Conservation (phyloP, 2,888 invertebrate species). For the Apeira syringaria region DNA sequence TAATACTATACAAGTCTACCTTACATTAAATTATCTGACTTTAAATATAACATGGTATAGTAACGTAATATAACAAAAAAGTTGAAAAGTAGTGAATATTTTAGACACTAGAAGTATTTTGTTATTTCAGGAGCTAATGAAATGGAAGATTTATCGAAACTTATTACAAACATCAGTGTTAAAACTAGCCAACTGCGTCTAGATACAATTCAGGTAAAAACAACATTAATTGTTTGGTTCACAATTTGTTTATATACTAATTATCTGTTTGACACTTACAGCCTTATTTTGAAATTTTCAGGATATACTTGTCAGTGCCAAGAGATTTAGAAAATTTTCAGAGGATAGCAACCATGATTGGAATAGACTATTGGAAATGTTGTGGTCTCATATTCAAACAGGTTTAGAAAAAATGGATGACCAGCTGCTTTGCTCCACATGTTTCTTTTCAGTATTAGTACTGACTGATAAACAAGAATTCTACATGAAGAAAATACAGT, state of each 20-base stretch:
- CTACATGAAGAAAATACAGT: conserved; percentile 46
- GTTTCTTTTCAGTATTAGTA: conserved; percentile 59
- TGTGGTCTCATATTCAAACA: conserved; percentile 58
- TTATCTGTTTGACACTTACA: neutral
- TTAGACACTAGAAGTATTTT: conserved; percentile 8
- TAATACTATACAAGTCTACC: too few species aligned
- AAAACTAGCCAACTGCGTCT: conserved; percentile 23
- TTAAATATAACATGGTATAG: too few species aligned
- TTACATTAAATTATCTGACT: too few species aligned
- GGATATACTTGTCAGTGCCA: conserved; percentile 51
- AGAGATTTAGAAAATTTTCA: conserved; percentile 29
- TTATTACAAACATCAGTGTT: conserved; percentile 19
- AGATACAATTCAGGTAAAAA: conserved; percentile 52
- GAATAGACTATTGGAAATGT: conserved; percentile 42
- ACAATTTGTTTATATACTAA: too few species aligned
- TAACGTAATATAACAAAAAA: too few species aligned
- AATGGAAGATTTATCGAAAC: conserved; percentile 44
- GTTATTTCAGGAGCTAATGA: conserved; percentile 37
- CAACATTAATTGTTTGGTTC: conserved; percentile 3
- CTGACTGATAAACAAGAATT: conserved; percentile 43
- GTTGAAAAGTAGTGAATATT: too few species aligned
- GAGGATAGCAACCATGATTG: conserved; percentile 34
- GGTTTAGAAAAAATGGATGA: conserved; percentile 61
- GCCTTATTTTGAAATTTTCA: conserved; percentile 39
- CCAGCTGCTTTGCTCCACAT: conserved; percentile 68